Evolutionary conservation across 2,888 invertebrate genomes (phyloP).

Genomic region (Drosophila robusta): DNA sequence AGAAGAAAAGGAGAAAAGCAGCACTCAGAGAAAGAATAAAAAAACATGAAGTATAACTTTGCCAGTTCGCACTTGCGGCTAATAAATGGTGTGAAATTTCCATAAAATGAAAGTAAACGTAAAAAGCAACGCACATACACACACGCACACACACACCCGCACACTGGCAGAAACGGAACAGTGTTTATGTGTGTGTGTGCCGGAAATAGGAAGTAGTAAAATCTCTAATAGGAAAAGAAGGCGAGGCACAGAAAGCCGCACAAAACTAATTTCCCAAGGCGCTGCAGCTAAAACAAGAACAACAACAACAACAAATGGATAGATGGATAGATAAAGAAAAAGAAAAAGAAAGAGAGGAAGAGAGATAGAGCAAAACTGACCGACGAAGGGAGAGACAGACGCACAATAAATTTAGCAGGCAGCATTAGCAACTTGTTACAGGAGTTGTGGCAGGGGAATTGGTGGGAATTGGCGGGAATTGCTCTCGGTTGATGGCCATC

Average conservation of each 20-base stretch:
- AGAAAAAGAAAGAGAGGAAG: neutral
- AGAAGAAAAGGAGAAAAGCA: neutral
- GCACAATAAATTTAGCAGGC: conserved; percentile 60
- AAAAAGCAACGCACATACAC: conserved; percentile 52
- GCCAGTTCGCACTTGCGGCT: conserved; percentile 71
- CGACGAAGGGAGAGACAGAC: conserved; percentile 39
- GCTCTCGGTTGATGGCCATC: conserved; percentile 22
- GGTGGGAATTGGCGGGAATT: neutral
- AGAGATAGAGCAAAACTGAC: no score
- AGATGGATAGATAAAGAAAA: conserved; percentile 3
- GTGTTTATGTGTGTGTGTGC: conserved; percentile 23
- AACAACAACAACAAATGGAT: conserved; percentile 13
- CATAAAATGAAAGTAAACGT: conserved; percentile 78
- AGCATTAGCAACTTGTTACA: conserved; percentile 63
- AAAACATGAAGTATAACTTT: conserved; percentile 50
- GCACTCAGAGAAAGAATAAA: conserved; percentile 12
- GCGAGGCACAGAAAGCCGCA: conserved; percentile 59
- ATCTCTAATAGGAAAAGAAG: conserved; percentile 80
- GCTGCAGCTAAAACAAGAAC: conserved; percentile 64
- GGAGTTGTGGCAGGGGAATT: neutral
- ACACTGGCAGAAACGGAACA: conserved; percentile 32
- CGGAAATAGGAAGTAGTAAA: conserved; percentile 78
- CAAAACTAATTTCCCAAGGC: conserved; percentile 82
- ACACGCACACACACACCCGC: conserved; percentile 34
- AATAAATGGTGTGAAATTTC: conserved; percentile 80